Percentiles rank a stretch among this genome's conserved stretches.
Conservation (phyloP, 2,888 invertebrate species). For the Cyrtodaria siliqua region DNA sequence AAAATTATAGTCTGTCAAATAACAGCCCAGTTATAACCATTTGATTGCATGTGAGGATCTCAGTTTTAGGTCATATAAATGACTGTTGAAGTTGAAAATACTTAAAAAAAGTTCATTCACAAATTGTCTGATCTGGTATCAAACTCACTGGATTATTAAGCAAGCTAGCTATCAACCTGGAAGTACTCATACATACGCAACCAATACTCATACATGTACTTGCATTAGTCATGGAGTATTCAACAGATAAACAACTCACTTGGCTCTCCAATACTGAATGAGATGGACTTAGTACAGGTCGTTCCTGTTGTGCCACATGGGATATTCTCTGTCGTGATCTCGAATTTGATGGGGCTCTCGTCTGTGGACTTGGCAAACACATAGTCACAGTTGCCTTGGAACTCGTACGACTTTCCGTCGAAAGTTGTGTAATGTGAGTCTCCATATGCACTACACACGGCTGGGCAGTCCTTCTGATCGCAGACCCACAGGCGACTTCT, state of each 20-base stretch:
- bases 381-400: slow-evolving; percentile 96
- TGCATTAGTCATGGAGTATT: no score
- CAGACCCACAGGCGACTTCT: slow-evolving; percentile 93
- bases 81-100: no score
- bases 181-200: no score
- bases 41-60: no score
- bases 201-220: no score
- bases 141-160: no score
- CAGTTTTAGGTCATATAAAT: no score
- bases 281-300: slow-evolving; percentile 94
- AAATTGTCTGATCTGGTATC: no score
- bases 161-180: no score
- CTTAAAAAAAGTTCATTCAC: no score
- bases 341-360: slow-evolving; percentile 80
- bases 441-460: slow-evolving; percentile 94
- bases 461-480: slow-evolving; percentile 89
- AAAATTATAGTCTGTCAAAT: no score
- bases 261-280: slow-evolving; percentile 77
- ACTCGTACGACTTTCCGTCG: slow-evolving; percentile 93
- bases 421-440: slow-evolving; percentile 96
- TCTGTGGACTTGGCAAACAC: slow-evolving; percentile 89
- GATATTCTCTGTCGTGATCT: slow-evolving; percentile 93
- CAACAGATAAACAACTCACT: slow-evolving; percentile 44
- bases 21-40: no score
- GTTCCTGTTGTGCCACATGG: slow-evolving; percentile 95